phyloP scores from a whole-genome alignment of 2,797 vertebrate genomes.

The Leuciscus waleckii region DNA sequence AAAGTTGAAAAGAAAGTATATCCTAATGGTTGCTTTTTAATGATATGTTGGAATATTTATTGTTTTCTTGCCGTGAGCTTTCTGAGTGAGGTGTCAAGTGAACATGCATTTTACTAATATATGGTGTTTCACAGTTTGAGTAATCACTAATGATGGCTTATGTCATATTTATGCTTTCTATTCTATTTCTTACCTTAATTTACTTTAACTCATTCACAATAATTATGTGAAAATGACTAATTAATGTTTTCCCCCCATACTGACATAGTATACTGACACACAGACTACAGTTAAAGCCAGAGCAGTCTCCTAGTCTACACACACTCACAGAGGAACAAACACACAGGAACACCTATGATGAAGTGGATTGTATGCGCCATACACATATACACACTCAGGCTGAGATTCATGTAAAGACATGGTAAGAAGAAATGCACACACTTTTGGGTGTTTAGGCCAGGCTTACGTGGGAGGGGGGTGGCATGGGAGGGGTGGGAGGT shows the following conservation, averaged over 20 bases:
- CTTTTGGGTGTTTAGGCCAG: conserved; percentile 63
- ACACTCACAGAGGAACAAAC: conserved; percentile 54
- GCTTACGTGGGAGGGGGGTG: conserved; percentile 73
- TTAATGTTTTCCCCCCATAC: conserved; percentile 71
- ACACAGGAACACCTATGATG: neutral
- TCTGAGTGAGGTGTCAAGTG: neutral
- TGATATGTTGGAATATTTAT: neutral
- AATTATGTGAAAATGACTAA: conserved; percentile 73
- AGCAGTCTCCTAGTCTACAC: conserved; percentile 50
- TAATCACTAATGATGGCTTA: neutral
- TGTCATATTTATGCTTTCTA: conserved; percentile 61
- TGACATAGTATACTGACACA: conserved; percentile 78
- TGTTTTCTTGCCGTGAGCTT: neutral
- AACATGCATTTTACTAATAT: neutral
- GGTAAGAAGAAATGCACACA: conserved; percentile 30
- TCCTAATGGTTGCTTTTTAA: neutral
- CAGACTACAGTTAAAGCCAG: conserved; percentile 82
- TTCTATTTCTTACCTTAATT: conserved; percentile 65
- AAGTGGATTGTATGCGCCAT: neutral
- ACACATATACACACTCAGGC: neutral
- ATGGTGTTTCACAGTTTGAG: neutral
- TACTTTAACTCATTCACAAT: conserved; percentile 62
- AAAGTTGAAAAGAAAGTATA: neutral
- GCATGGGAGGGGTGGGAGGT: conserved; percentile 58
- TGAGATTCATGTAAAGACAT: neutral